Evolutionary conservation across 2,888 invertebrate genomes (phyloP).

Genomic region (Zelleria hepariella): DNA sequence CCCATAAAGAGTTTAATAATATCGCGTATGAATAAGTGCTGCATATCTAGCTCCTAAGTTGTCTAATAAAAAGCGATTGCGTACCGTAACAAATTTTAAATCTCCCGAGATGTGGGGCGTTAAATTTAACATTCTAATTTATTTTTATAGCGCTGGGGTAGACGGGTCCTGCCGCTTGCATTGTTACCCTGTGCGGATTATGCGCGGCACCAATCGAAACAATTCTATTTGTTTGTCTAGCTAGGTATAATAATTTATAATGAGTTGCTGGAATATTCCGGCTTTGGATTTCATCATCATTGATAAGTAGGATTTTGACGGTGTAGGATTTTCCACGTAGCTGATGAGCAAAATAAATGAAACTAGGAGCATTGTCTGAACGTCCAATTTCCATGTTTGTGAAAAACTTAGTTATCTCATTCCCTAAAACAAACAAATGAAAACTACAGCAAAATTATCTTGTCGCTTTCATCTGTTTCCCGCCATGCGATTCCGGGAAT

Average conservation of each 20-base stretch:
- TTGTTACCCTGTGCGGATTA: constrained; percentile 39
- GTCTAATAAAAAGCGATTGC: constrained; percentile 36
- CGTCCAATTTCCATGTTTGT: too few relatives aligned
- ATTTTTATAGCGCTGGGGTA: constrained; percentile 57
- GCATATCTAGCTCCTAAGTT: neutral
- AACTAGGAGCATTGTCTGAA: too few relatives aligned
- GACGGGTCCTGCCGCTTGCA: constrained; percentile 24
- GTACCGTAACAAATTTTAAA: constrained; percentile 52
- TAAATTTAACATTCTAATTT: constrained; percentile 68
- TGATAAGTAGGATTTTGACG: too few relatives aligned
- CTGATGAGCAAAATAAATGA: too few relatives aligned
- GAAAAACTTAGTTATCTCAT: too few relatives aligned
- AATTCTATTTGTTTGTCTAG: neutral
- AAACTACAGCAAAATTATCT: too few relatives aligned
- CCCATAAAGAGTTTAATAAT: neutral
- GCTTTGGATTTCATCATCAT: too few relatives aligned
- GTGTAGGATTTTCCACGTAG: too few relatives aligned
- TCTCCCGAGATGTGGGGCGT: constrained; percentile 55
- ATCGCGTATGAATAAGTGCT: neutral
- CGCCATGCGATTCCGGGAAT: too few relatives aligned
- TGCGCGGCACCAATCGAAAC: constrained; percentile 21
- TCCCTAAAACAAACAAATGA: too few relatives aligned
- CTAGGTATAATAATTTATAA: neutral
- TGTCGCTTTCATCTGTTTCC: too few relatives aligned
- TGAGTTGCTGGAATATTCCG: too few relatives aligned